A percentile compares a stretch with the other conserved stretches of the same genome.
Evolutionary conservation across 2,797 vertebrate genomes (phyloP).

Genomic region (Enteromius trimaculatus): DNA sequence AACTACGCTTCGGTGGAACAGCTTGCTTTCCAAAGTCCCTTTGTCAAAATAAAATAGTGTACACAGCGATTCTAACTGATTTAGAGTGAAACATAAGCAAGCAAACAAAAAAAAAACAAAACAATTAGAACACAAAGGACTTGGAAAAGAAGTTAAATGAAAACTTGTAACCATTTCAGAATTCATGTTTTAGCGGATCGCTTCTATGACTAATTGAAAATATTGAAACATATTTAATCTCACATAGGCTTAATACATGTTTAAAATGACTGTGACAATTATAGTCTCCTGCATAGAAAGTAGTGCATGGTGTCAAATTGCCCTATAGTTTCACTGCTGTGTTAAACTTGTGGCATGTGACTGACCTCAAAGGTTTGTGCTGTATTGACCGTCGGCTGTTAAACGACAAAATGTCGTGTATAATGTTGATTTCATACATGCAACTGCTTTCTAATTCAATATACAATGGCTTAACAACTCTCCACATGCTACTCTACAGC

Average conservation of each 20-base stretch:
- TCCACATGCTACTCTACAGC: background rate
- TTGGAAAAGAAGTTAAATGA: background rate
- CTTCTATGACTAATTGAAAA: background rate
- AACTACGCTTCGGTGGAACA: background rate
- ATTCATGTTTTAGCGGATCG: background rate
- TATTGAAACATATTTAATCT: background rate
- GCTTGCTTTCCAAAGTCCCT: constrained; percentile 1
- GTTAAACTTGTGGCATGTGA: constrained; percentile 38
- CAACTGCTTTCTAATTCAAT: background rate
- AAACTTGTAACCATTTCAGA: background rate
- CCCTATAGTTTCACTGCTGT: background rate
- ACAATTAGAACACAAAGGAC: background rate
- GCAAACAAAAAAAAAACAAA: background rate
- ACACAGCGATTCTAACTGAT: background rate
- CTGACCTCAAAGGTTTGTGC: constrained; percentile 22
- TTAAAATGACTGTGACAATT: background rate
- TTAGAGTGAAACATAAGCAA: background rate
- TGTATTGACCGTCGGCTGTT: background rate
- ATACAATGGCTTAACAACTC: background rate
- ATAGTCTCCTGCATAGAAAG: background rate
- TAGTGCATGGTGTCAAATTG: background rate
- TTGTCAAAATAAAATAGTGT: constrained; percentile 8
- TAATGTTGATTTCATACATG: background rate
- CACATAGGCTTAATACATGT: background rate
- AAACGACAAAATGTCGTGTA: background rate